Evolutionary conservation across 2,113 vertebrate genomes (phyloP), one percentile per base, ranked within the genome.

Genomic region (Archocentrus centrarchus): DNA sequence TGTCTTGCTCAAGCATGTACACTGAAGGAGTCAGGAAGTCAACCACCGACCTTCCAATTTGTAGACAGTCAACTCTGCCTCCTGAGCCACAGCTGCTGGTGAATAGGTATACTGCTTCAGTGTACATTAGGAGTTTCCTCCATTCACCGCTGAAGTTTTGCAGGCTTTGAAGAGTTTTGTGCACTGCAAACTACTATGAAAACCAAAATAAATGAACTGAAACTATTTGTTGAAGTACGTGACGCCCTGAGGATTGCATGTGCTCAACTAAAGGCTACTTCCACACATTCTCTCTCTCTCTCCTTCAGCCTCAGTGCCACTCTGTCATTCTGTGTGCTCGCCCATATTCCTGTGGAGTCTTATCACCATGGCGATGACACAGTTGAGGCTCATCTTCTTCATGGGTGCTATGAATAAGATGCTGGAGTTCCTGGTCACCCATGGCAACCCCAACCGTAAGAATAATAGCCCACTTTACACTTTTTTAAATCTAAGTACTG

Each of bases 361-460:
- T 20, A 89, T 97, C 66, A 96, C 96, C 73, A 98, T 97, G 97
- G 91, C 95, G 11, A 95, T 98, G 94, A 97, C 97, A 9, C 97
- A 98, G 88, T 93, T 97, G 35, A 96, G 97, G 11, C 14, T 98
- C 47, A 97, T 98, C 58, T 97, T 97, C 93, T 98, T 97, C 90
- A 97, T 97, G 97, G 97, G 97, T 0, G 95, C 96, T 73, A 96
- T 98, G 96, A 98, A 97, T 93, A 97, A 96, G 91, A 97, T 98
- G 96, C 63, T 97, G 83, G 96, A 97, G 93, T 97, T 95, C 88
- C 58, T 97, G 11, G 94, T 97, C 37, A 94, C 88, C 0, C 84
- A 94, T 0, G 93, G 93, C 3, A 30, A 94, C 84, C 87, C 90
- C 10, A 47, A 93, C 66, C 85, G 94, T 96, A 86, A 92, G 92